Evolutionary conservation across 2,888 invertebrate genomes (phyloP), one percentile per base, ranked within the genome.

Genomic region (Drepana falcataria): DNA sequence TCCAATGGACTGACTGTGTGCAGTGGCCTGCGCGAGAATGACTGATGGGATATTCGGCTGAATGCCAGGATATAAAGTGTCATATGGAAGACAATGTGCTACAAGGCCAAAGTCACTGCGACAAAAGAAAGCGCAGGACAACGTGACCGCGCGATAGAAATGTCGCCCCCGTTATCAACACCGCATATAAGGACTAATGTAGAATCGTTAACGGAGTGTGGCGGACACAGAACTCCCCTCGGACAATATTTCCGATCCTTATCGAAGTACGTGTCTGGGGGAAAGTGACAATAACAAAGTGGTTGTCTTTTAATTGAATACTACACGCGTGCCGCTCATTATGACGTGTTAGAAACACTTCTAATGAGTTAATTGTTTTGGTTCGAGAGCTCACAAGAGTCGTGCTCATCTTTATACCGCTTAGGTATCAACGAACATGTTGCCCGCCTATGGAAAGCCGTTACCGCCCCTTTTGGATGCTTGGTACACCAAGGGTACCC

Each of bases 41-140:
- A 91, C 89, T 91, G 91, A 79, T 87, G 68, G 74, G 56, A 66
- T 66, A 66, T 79, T 75, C 77, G 78, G 66, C 73, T 74, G 79
- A 56, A 72, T 71, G 75, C 71, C 85, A 88, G 89, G 90, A 89
- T 91, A 87, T 91, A 91, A 90, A 89, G 85, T 81, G 79, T 85
- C 84, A 81, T 83, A 69, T 72, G 74, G 78, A 83, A 77, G 77
- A 87, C 88, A 88, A 87, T 87, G 69, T 86, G 67, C 85, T 86
- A 81, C 73, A 72, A 82, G 76, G 84, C 82, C 83, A 87, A 89
- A 84, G 68, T 76, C 73, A 77, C 74, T 80, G 77, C 73, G 64
- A 51, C 51, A 81, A 89, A 91, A 88, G 90, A 91, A 90, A 91
- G 90, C 80, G 81, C 73, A 80, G 82, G 79, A 80, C 84, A 85